A percentile compares a stretch with the other conserved stretches of the same genome.
phyloP scores from a whole-genome alignment of 2,888 invertebrate species.

The Mesorhabditis spiculigera region DNA sequence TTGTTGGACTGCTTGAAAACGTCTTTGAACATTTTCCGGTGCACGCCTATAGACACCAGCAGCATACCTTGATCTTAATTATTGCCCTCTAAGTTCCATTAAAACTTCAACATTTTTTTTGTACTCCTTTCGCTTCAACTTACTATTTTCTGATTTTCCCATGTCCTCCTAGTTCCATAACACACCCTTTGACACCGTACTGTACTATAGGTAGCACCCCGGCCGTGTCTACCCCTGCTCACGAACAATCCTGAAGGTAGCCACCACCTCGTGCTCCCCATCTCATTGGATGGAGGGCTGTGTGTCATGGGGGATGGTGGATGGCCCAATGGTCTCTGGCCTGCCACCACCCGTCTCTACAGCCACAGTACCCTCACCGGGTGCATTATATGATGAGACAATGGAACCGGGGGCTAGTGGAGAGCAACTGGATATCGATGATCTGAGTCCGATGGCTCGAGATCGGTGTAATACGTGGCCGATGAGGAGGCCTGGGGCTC shows the following conservation, averaged over 20 bases:
- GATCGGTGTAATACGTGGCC: slow-evolving; percentile 95
- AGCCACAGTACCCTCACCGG: slow-evolving; percentile 16
- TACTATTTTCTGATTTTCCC: too few relatives aligned
- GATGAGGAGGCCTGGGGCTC: slow-evolving; percentile 64
- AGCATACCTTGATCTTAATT: too few relatives aligned
- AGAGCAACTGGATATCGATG: slow-evolving; percentile 24
- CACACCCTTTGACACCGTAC: too few relatives aligned
- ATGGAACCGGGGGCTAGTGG: slow-evolving; percentile 10
- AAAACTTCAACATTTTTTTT: too few relatives aligned
- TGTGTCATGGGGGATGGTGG: neutral
- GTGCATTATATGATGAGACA: neutral
- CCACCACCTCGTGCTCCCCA: neutral
- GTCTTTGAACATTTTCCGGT: neutral
- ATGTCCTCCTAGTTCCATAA: too few relatives aligned
- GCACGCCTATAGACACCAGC: neutral
- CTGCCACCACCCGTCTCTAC: slow-evolving; percentile 13
- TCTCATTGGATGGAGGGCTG: neutral
- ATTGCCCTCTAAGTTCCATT: too few relatives aligned
- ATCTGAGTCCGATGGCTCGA: slow-evolving; percentile 40
- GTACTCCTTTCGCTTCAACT: too few relatives aligned
- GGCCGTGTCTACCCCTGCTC: too few relatives aligned
- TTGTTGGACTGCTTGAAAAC: too few relatives aligned
- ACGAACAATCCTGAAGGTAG: too few relatives aligned
- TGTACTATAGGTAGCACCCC: too few relatives aligned
- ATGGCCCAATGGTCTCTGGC: neutral